phyloP scores from a whole-genome alignment of 2,113 vertebrate species.

The Myrmecophaga tridactyla region DNA sequence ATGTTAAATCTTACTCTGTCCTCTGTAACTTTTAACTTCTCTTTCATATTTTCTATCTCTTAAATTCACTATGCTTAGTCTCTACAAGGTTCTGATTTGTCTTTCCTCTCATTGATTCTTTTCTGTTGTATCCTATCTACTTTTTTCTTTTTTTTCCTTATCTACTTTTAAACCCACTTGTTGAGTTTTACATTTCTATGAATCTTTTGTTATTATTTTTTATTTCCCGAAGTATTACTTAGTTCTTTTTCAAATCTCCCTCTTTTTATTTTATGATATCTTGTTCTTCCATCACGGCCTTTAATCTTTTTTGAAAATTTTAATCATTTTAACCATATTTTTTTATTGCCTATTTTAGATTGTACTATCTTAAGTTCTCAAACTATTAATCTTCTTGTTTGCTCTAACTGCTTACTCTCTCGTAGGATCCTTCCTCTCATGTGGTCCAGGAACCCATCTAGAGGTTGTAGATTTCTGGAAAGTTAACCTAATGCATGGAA shows the following conservation, averaged over 20 bases:
- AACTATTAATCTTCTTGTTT: background rate
- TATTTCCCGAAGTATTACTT: background rate
- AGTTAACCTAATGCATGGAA: no score
- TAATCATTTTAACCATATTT: background rate
- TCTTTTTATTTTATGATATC: background rate
- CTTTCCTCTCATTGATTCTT: background rate
- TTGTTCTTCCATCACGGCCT: background rate
- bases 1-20: background rate
- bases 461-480: no score
- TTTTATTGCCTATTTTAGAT: background rate
- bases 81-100: background rate
- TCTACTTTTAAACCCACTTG: constrained; percentile 6
- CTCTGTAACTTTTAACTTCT: background rate
- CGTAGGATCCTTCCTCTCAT: background rate
- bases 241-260: background rate
- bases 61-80: background rate
- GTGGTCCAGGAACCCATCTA: no score
- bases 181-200: background rate
- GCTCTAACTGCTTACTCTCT: background rate
- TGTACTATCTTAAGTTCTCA: background rate
- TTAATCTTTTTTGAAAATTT: background rate
- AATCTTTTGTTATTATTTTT: background rate
- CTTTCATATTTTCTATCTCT: background rate
- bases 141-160: no score
- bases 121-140: background rate